These are phyloP conservation scores for Dryobates pubescens DNA, from an alignment of 2,797 vertebrate species.

Conservation along the genomic window DNA sequence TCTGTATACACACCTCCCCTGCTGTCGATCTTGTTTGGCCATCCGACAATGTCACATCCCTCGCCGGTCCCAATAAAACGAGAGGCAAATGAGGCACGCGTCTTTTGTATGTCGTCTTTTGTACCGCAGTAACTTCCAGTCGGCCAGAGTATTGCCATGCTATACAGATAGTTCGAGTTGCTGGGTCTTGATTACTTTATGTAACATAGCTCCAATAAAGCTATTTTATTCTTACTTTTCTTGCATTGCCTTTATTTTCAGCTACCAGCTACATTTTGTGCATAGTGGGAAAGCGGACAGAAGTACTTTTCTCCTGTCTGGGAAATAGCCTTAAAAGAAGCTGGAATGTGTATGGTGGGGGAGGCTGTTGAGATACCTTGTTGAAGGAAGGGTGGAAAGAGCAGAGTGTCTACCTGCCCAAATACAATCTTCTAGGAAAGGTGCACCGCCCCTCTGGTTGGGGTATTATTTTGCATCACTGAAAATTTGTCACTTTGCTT, in stretches of 20 bases:
- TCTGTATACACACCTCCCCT: conserved; percentile 22
- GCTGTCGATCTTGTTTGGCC: conserved; percentile 50
- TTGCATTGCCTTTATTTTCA: conserved; percentile 42
- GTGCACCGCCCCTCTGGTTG: background rate
- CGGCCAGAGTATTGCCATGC: conserved; percentile 18
- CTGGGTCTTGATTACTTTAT: conserved; percentile 44
- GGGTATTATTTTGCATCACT: background rate
- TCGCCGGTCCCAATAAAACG: conserved; percentile 44
- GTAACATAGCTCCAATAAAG: conserved; percentile 78
- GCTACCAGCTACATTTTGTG: background rate
- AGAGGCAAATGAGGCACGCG: conserved; percentile 53
- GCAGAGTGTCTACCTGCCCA: background rate
- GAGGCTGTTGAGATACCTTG: background rate
- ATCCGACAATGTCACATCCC: conserved; percentile 34
- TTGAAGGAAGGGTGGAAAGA: background rate
- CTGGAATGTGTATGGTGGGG: background rate
- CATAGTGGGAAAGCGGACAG: background rate
- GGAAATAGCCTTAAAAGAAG: background rate
- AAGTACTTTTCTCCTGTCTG: background rate
- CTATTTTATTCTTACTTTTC: conserved; percentile 74
- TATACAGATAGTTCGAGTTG: conserved; percentile 46
- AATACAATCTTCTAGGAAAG: background rate
- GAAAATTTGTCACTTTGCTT: background rate
- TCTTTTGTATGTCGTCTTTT: conserved; percentile 66
- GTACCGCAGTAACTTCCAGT: conserved; percentile 48